phyloP scores from a whole-genome alignment of 2,113 vertebrate species.

The Anhinga rufa region DNA sequence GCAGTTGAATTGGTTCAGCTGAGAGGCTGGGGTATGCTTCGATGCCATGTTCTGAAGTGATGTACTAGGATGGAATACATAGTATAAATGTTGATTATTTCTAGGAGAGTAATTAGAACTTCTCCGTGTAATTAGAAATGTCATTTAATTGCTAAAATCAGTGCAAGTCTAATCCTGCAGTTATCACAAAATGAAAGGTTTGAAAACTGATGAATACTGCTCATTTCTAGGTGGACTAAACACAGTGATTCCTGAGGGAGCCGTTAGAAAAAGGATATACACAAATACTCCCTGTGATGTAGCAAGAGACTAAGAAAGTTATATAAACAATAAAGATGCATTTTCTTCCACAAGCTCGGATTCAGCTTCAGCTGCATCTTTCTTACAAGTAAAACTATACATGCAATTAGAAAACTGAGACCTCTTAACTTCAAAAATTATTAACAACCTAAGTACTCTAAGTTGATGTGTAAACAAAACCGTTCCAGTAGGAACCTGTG shows the following conservation, averaged over 20 bases:
- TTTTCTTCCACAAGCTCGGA: not conserved
- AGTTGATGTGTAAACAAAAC: not conserved
- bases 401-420: not conserved
- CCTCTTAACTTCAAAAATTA: not conserved
- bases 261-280: not conserved
- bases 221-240: not conserved
- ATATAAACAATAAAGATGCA: not conserved
- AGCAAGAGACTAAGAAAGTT: not conserved
- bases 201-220: not conserved
- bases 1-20: not conserved
- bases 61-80: not conserved
- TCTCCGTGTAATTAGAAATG: conserved; percentile 21
- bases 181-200: conserved; percentile 13
- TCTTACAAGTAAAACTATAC: not conserved
- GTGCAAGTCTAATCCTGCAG: not conserved
- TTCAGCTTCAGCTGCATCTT: not conserved
- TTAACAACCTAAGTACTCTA: not conserved
- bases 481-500: accelerated
- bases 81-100: not conserved
- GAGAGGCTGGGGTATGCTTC: not conserved
- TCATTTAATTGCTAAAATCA: conserved; percentile 32
- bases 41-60: not conserved
- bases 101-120: conserved; percentile 28
- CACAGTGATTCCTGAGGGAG: not conserved
- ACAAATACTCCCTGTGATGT: not conserved